Evolutionary conservation across 2,888 invertebrate species (phyloP), one percentile per base, ranked within the genome.

Genomic region (Perdita meconis): DNA sequence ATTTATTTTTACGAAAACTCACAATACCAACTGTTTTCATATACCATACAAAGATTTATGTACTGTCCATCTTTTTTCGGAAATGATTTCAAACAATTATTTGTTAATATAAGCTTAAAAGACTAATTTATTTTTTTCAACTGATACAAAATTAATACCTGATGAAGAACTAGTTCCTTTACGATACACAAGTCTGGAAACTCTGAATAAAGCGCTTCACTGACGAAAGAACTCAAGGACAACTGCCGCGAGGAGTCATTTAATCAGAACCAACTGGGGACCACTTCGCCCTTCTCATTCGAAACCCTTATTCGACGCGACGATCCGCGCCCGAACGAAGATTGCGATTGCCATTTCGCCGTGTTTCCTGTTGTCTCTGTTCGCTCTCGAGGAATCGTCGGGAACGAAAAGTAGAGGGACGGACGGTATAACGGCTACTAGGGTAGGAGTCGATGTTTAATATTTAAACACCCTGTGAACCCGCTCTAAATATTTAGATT

Each of bases 401-500:
- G 19, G 12, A 22, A 22, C 68, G 42, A 59, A 40, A 66, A 36
- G 24, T 44, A 30, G 44, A 55, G 50, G 53, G 53, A 63, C 38
- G 30, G 13, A 50, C 16, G 38, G 8, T 55, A 66, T 38, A 51
- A 56, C 47, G 24, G 50, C n/a, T 63, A 3, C 12, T 26, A 13
- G 1, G 6, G 50, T 24, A 16, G 26, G 19, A 19, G 51, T 24
- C 44, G 61, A 36, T 76, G 73, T 83, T 84, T 80, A 81, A 86
- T 82, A 81, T 86, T 82, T 80, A 82, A 84, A 75, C 77, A 77
- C 44, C 60, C 51, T 42, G 57, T 67, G 57, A 61, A 59, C 56
- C 44, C 42, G 57, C 68, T 57, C 57, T 81, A 86, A 84, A 86
- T 86, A 87, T 86, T 86, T 83, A 82, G 68, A 82, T 78, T 72